Evolutionary conservation across 2,113 vertebrate genomes (phyloP), one percentile per base, ranked within the genome.

Genomic region (Ivindomyrus marchei): DNA sequence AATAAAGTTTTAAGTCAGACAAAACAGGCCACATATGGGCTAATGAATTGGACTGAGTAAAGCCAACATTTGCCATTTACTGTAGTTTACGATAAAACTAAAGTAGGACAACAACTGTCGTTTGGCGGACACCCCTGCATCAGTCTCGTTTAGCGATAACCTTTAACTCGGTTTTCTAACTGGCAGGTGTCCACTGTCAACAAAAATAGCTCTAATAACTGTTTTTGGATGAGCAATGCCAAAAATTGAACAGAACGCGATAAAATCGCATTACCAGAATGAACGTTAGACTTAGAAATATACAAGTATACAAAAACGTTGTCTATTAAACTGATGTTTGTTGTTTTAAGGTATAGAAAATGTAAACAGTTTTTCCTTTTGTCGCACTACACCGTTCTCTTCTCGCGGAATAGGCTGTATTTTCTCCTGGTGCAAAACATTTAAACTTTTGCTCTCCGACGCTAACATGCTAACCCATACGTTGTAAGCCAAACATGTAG

Each of bases 111-210:
- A 39, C 39, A 45, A 85, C 11, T 85, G 21, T 36, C 77, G 87
- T 45, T 66, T 88, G 91, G 50, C 19, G 13, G 80, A 70, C 86
- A 88, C 50, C 85, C 45, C 90, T 91, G 93, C 94, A 94, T 93
- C 95, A 94, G 96, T 94, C 95, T 94, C 92, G 88, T 93, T 93
- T 88, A 88, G 88, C 87, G 95, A 96, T 95, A 95, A 96, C 95
- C 94, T 89, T 2, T 77, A 50, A 93, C 94, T 31, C 90, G 17
- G 1, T 90, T 90, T 93, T 92, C 89, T 93, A 93, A 53, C 92
- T 91, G 93, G 91, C 93, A 88, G 92, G 93, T 91, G 90, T 31
- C 92, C 90, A 91, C 19, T 91, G 93, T 94, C 94, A 94, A 95
- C 93, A 95, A 94, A 94, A 94, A 62, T 92, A n/a, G 9, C 90